Evolutionary conservation across 1,140 invertebrate genomes (phyloP), one percentile per base, ranked within the genome.

Genomic region (Aradophagus sp.): DNA sequence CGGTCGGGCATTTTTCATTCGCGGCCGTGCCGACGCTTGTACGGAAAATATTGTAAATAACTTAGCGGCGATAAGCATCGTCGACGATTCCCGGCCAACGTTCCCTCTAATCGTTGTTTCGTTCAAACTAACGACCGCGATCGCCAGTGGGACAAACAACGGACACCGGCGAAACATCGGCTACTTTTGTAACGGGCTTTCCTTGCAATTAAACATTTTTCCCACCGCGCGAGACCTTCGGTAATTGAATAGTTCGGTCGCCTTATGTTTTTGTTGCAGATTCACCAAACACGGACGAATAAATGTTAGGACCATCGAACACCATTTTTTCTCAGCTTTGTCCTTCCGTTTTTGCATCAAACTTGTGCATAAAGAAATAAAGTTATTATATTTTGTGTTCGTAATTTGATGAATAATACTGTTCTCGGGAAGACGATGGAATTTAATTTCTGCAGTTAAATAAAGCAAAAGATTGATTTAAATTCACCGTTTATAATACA

Each of bases 31-130:
- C 13, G 38, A 45, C 14, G 41, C 32, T 38, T 48, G 36, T 41
- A 36, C 31, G 38, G 47, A 55, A 65, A 65, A 65, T 55, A 55
- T 65, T 55, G 61, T 65, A 65, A 55, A 65, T 45, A 65, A 65
- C 50, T 65, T 63, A 36, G 34, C 34, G 26, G 0, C 12, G 61
- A 65, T 66, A 56, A 56, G 44, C 14, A 66, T 66, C 62, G 19
- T 1, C 32, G 52, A 17, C 45, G 41, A 36, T 50, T 27, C 19
- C 45, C 20, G 14, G 16, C 1, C 3, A 29, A 32, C 48, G 17
- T 11, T 58, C 16, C 35, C 32, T 42, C 62, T 50, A 52, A 66
- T 56, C 62, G 41, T 66, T 66, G 52, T 50, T 66, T 44, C 17
- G 27, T 34, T 44, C 36, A 52, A 52, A 56, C 45, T 52, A 66